Percentiles rank a stretch among this genome's conserved stretches.
phyloP scores from a whole-genome alignment of 2,113 vertebrate genomes.

The Calidris pygmaea region DNA sequence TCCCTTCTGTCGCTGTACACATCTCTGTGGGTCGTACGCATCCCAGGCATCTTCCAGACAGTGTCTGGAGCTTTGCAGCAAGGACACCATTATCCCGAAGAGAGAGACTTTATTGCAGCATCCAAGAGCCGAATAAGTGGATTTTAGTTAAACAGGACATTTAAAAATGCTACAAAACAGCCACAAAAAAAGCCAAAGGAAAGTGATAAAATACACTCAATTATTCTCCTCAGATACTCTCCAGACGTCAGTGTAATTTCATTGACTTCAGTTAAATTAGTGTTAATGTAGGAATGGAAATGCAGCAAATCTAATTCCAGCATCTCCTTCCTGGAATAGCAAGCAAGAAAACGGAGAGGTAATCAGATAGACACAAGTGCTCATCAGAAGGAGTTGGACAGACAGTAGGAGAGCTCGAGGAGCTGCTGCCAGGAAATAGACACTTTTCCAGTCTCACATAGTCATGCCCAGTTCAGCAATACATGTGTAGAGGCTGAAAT shows the following conservation, averaged over 20 bases:
- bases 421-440: constrained; percentile 39
- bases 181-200: not conserved
- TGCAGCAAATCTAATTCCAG: constrained; percentile 49
- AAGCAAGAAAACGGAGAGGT: constrained; percentile 37
- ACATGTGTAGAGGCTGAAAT: not conserved
- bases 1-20: not conserved
- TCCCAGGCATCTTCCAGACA: not conserved
- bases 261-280: constrained; percentile 61
- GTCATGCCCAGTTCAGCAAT: not conserved
- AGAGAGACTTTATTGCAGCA: not conserved
- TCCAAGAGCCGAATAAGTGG: not conserved
- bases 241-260: constrained; percentile 37
- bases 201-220: constrained; percentile 50
- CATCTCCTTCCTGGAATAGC: constrained; percentile 53
- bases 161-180: not conserved
- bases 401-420: not conserved
- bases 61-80: not conserved
- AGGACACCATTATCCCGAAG: not conserved
- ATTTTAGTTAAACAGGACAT: not conserved
- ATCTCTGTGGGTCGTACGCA: not conserved
- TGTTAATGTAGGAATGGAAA: constrained; percentile 65
- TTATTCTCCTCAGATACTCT: constrained; percentile 51
- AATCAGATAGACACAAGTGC: constrained; percentile 55
- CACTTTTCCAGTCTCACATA: not conserved
- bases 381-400: constrained; percentile 27